phyloP scores from a whole-genome alignment of 2,113 vertebrate species.

The Bettongia penicillata region DNA sequence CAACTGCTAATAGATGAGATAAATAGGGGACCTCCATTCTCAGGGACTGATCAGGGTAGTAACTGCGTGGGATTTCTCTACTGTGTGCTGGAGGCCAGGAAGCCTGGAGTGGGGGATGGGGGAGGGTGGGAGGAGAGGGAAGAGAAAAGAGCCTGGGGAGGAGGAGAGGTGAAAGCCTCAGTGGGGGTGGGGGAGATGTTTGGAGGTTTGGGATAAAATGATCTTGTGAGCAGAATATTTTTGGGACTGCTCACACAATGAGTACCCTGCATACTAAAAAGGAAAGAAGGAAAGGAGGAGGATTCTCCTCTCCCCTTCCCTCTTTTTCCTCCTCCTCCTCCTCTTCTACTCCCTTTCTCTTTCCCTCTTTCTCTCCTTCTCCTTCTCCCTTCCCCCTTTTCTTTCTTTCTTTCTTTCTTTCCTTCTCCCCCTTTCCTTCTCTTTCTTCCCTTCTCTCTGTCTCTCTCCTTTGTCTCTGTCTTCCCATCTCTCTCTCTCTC shows the following conservation, averaged over 20 bases:
- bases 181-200: background rate
- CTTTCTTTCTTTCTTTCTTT: background rate
- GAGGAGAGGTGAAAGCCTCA: background rate
- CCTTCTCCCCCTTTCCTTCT: background rate
- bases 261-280: background rate
- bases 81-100: background rate
- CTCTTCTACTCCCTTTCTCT: background rate
- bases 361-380: no score
- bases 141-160: background rate
- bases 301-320: background rate
- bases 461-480: background rate
- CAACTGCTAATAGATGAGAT: background rate
- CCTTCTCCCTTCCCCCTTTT: background rate
- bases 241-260: constrained; percentile 1
- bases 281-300: background rate
- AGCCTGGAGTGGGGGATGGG: background rate
- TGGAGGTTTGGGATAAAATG: background rate
- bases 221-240: background rate
- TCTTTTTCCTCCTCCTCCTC: background rate
- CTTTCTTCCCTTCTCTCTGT: no score
- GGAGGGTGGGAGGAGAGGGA: no score
- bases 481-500: background rate
- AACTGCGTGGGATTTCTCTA: background rate
- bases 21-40: background rate
- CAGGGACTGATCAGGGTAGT: background rate